Evolutionary conservation across 2,797 vertebrate species (phyloP), one percentile per base, ranked within the genome.

Genomic region (Acrossocheilus wenchowensis): DNA sequence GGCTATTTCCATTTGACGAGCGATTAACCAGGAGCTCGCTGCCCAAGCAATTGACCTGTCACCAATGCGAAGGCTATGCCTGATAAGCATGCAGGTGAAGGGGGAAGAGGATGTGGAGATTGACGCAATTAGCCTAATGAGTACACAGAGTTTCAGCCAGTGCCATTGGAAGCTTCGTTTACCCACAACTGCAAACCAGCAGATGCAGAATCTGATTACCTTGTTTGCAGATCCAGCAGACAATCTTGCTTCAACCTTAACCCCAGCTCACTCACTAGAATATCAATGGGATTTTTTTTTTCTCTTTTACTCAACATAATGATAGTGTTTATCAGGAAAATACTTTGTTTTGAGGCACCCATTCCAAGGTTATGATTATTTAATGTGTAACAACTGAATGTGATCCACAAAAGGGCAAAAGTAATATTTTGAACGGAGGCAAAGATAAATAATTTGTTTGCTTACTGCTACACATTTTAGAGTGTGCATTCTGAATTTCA

Each of bases 91-190:
- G 82, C 82, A 85, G 75, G 66, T 88, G 85, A 86, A 87, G 84
- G 72, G 41, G 86, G 45, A 41, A 81, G 69, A 81, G 45, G 72
- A 86, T 68, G 74, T 88, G 84, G 84, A 92, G 89, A 92, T 89
- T 91, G 85, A 80, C 69, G 88, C 85, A 91, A 81, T 91, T 91
- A 88, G 81, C 52, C 88, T 89, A 91, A 91, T 88, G 82, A 90
- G 81, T 88, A 81, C 86, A 91, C 71, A 45, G 79, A 52, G 48
- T 82, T 89, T 87, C 89, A 83, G 83, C 83, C 87, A 34, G 36
- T 82, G 57, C 64, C 72, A 66, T 52, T 66, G 17, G 78, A 85
- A 82, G 84, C 41, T 21, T 80, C 78, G 50, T 85, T 74, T 88
- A 81, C 81, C 74, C 43, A 81, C 78, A 66, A 73, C 57, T 36